phyloP scores from a whole-genome alignment of 2,888 invertebrate genomes.

The Thecophora atra region DNA sequence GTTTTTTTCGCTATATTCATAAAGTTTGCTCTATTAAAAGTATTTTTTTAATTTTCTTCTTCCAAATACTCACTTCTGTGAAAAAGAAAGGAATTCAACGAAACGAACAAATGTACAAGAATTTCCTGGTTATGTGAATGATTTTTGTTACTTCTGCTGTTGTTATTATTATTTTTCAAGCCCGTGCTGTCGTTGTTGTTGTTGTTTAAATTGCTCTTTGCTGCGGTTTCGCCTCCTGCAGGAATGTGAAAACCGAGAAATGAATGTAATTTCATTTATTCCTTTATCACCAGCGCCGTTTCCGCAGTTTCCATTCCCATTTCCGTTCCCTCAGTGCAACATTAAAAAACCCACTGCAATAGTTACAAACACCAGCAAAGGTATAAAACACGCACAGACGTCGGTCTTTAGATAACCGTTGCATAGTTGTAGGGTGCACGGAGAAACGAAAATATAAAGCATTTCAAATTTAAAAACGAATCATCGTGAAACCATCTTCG shows the following conservation, averaged over 20 bases:
- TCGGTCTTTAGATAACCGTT: neutral
- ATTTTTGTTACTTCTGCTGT: neutral
- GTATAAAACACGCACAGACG: neutral
- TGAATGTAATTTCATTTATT: conserved; percentile 23
- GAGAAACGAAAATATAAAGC: neutral
- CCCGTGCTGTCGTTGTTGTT: neutral
- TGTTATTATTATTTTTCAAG: neutral
- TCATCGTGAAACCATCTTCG: conserved; percentile 4
- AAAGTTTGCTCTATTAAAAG: neutral
- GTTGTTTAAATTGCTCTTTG: neutral
- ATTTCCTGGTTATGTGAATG: neutral
- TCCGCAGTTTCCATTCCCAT: neutral
- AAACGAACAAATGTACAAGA: neutral
- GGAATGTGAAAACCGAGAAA: neutral
- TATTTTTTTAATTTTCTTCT: neutral
- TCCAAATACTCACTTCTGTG: neutral
- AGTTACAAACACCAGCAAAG: neutral
- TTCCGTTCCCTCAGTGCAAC: neutral
- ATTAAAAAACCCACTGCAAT: neutral
- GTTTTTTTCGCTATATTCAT: no score
- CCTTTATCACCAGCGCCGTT: conserved; percentile 9
- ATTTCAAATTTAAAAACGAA: neutral
- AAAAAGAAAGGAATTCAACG: neutral
- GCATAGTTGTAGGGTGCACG: neutral
- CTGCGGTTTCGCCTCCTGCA: neutral